A percentile compares a stretch with the other conserved stretches of the same genome.
Conservation (phyloP, 2,888 invertebrate species). For the Apoda limacodes region DNA sequence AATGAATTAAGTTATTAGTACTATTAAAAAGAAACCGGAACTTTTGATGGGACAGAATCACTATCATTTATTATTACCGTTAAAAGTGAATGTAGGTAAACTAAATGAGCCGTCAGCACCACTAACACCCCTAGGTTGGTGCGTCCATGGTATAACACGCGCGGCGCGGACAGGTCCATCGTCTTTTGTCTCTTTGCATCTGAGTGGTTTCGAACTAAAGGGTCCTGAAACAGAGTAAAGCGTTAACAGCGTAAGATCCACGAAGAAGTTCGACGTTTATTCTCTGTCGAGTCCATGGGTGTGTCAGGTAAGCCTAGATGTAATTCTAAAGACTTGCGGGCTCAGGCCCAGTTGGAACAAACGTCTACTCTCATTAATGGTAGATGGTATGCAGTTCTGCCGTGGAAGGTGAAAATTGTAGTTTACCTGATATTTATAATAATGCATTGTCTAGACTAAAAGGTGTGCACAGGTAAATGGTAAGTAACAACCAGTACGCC, state of each 20-base stretch:
- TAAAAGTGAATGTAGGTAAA: conserved; percentile 16
- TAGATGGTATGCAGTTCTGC: conserved; percentile 19
- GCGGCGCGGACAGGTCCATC: too few relatives aligned
- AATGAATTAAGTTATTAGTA: conserved; percentile 3
- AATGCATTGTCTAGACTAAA: conserved; percentile 16
- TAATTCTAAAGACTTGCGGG: too few relatives aligned
- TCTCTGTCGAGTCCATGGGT: conserved; percentile 17
- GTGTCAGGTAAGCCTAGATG: conserved; percentile 11
- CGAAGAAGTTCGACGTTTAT: too few relatives aligned
- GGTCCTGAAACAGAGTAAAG: too few relatives aligned
- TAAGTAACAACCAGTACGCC: conserved; percentile 8
- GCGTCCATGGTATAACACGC: conserved; percentile 16
- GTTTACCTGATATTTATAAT: conserved; percentile 16
- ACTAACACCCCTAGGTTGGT: conserved; percentile 20
- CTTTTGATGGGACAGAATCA: conserved; percentile 25
- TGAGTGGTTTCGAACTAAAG: too few relatives aligned
- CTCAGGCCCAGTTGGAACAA: conserved; percentile 14
- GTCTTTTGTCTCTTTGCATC: too few relatives aligned
- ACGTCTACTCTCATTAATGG: conserved; percentile 14
- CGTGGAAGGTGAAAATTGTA: conserved; percentile 16
- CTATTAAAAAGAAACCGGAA: conserved; percentile 23
- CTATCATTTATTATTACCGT: conserved; percentile 21
- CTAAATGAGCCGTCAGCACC: conserved; percentile 17
- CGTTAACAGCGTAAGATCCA: too few relatives aligned
- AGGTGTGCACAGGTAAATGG: conserved; percentile 19